phyloP scores from a whole-genome alignment of 2,888 invertebrate species.

The Hybos culiciformis region DNA sequence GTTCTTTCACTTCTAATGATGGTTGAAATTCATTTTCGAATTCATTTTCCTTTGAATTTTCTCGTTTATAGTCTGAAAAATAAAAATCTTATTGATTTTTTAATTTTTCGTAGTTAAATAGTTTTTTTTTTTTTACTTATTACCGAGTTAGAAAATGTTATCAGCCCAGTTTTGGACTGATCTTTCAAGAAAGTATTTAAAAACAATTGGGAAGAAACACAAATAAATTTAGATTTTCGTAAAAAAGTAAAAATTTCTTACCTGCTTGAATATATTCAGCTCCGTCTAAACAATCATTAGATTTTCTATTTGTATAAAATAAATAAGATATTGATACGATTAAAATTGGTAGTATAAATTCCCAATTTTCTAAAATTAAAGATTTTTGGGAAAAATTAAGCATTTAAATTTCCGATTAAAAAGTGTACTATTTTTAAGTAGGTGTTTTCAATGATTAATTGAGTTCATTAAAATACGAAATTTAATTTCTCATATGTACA shows the following conservation, averaged over 20 bases:
- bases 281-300: neutral
- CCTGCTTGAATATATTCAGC: conserved; percentile 1
- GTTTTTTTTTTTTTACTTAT: too few species aligned
- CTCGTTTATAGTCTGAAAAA: neutral
- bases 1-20: conserved; percentile 51
- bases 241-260: neutral
- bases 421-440: too few species aligned
- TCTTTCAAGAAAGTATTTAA: too few species aligned
- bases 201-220: neutral
- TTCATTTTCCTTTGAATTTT: neutral
- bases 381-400: neutral
- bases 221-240: neutral
- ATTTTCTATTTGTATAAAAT: neutral
- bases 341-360: neutral
- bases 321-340: neutral
- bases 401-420: too few species aligned
- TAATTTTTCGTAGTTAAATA: too few species aligned
- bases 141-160: too few species aligned
- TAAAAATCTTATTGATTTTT: too few species aligned
- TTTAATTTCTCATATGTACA: too few species aligned
- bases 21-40: conserved; percentile 30
- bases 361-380: neutral
- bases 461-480: too few species aligned
- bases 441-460: too few species aligned
- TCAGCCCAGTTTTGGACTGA: too few species aligned